Evolutionary conservation across 1,140 invertebrate species (phyloP).

Genomic region (Ruditapes philippinarum): DNA sequence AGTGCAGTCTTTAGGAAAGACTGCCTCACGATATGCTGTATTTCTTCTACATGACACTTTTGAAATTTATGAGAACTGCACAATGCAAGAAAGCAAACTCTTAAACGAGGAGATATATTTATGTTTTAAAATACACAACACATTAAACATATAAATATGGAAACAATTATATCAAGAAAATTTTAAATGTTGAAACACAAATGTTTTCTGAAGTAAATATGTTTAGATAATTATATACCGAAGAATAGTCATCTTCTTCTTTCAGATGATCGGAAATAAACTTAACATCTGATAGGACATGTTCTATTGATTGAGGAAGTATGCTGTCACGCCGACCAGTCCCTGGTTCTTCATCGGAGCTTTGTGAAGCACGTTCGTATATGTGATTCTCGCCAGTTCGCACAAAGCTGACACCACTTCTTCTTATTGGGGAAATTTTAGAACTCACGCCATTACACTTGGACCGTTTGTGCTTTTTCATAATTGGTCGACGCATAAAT

Average conservation of each 20-base stretch:
- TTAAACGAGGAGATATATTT: too few relatives aligned
- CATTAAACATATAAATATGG: too few relatives aligned
- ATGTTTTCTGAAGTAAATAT: too few relatives aligned
- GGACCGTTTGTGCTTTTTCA: neutral
- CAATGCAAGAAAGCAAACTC: too few relatives aligned
- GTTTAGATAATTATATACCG: too few relatives aligned
- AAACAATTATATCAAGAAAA: too few relatives aligned
- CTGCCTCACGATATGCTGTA: too few relatives aligned
- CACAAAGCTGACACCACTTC: neutral
- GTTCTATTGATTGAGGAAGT: neutral
- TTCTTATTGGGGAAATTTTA: neutral
- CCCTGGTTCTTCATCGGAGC: neutral
- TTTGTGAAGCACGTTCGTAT: neutral
- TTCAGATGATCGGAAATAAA: conserved; percentile 85
- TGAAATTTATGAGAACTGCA: too few relatives aligned
- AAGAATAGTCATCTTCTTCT: conserved; percentile 61
- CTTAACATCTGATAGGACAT: conserved; percentile 72
- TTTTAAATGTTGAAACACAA: too few relatives aligned
- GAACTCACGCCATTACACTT: conserved; percentile 14
- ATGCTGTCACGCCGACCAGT: neutral
- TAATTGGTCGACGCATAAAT: conserved; percentile 77
- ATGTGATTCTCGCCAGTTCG: neutral
- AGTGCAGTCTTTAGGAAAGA: too few relatives aligned
- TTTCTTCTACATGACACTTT: too few relatives aligned
- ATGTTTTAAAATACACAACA: too few relatives aligned